phyloP scores from a whole-genome alignment of 1,140 invertebrate species.

The Achatina immaculata region DNA sequence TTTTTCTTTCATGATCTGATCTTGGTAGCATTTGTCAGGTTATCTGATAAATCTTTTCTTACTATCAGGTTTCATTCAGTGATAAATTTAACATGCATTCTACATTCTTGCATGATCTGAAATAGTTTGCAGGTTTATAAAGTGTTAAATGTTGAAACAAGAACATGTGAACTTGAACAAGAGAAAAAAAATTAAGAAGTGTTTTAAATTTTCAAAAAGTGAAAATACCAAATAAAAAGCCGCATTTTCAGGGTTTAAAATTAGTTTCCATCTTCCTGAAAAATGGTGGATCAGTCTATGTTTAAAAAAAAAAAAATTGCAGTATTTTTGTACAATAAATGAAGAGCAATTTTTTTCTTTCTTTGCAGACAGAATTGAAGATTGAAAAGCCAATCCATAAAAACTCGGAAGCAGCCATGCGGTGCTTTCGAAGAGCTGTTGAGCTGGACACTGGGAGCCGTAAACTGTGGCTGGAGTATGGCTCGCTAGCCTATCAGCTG shows the following conservation, averaged over 20 bases:
- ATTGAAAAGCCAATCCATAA: constrained; percentile 79
- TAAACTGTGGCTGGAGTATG: constrained; percentile 90
- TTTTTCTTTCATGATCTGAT: too few species aligned
- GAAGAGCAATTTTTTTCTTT: neutral
- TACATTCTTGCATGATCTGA: too few species aligned
- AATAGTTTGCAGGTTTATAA: too few species aligned
- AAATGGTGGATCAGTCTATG: neutral
- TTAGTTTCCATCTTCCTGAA: neutral
- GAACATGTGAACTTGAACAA: too few species aligned
- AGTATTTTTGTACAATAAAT: too few species aligned
- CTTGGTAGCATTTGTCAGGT: too few species aligned
- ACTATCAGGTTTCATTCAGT: too few species aligned
- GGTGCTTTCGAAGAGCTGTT: constrained; percentile 84
- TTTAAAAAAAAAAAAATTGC: neutral
- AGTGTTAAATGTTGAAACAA: too few species aligned
- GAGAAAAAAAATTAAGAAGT: too few species aligned
- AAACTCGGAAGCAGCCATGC: constrained; percentile 79
- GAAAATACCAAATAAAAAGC: neutral
- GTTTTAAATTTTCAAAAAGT: neutral
- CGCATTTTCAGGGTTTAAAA: neutral
- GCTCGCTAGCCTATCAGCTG: constrained; percentile 86
- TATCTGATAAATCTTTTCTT: too few species aligned
- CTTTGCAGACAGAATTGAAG: constrained; percentile 71
- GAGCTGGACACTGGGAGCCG: constrained; percentile 79
- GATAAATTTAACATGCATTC: too few species aligned